Base-by-base conservation (phyloP, 1,140 invertebrate genomes). In the Drosophila ananassae region DNA sequence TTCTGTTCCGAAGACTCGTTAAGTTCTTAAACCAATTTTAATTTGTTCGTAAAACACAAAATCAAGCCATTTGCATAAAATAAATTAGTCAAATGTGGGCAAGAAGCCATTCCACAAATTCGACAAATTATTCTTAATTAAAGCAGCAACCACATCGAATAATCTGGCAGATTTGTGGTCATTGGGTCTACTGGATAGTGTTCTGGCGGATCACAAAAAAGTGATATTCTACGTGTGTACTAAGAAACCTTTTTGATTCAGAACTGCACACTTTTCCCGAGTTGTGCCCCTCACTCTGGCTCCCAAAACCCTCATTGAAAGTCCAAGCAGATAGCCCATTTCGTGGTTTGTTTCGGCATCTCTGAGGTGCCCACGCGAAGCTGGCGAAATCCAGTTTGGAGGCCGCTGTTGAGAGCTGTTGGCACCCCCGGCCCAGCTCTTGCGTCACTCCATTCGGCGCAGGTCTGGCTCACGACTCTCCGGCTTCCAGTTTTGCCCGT, bases 121-220 rank as follows among this genome's bases (percentile, higher is more conserved):
- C 44, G 50, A 50, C 66, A 81, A 80, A 80, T 80, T 73, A 76
- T 66, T 76, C 60, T 80, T 80, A 80, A 80, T 80, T 80, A 80
- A 73, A 41, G 58, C 44, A 56, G 50, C 25, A 32, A n/a, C 10
- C 22, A n/a, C 13, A 34, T 55, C 32, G 28, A 13, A 24, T 34
- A 48, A 28, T 32, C 57, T 69, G 67, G 69, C 64, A 69, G 51
- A 25, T 69, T 32, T 4, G 28, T 12, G 39, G 69, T 69, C 24
- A 25, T 0, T 17, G 17, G 17, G 17, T 17, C 17, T 17, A 17
- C 17, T 17, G 17, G 17, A 17, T 17, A 17, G 17, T 17, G 17
- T 17, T 17, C 17, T 17, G 17, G 17, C 17, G 1, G 17, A 17
- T 17, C 17, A 0, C 17, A 17, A 17, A 17, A 17, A 17, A 17